Evolutionary conservation across 2,797 vertebrate genomes (phyloP).

Genomic region (Poecilia wingei): DNA sequence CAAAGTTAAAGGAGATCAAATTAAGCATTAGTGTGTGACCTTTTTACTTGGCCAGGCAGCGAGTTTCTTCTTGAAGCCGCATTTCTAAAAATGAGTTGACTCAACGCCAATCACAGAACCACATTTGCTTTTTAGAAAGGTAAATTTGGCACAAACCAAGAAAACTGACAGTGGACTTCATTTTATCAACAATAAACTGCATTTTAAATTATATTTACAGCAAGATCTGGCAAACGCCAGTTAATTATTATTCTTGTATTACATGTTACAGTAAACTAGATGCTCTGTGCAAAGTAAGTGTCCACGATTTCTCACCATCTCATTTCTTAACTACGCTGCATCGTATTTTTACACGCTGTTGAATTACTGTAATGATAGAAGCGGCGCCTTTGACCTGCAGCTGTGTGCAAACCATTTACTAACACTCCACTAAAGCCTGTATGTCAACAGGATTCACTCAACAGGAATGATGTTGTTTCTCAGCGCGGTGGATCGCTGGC

Average conservation of each 20-base stretch:
- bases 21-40: background rate
- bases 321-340: background rate
- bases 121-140: background rate
- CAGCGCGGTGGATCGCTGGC: conserved; percentile 20
- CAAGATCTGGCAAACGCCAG: background rate
- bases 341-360: conserved; percentile 6
- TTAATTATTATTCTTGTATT: background rate
- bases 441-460: conserved; percentile 53
- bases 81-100: background rate
- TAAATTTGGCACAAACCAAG: background rate
- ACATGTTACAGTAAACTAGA: background rate
- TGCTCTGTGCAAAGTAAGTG: background rate
- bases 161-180: background rate
- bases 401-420: conserved; percentile 41
- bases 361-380: conserved; percentile 20
- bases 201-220: background rate
- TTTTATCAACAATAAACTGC: background rate
- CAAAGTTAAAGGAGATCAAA: background rate
- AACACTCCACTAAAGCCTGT: conserved; percentile 38
- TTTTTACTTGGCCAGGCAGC: background rate
- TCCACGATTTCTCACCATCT: background rate
- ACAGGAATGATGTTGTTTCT: conserved; percentile 44
- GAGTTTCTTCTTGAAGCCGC: background rate
- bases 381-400: conserved; percentile 24
- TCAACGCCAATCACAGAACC: background rate